Evolutionary conservation across 2,888 invertebrate genomes (phyloP).

Genomic region (Agapostemon virescens): DNA sequence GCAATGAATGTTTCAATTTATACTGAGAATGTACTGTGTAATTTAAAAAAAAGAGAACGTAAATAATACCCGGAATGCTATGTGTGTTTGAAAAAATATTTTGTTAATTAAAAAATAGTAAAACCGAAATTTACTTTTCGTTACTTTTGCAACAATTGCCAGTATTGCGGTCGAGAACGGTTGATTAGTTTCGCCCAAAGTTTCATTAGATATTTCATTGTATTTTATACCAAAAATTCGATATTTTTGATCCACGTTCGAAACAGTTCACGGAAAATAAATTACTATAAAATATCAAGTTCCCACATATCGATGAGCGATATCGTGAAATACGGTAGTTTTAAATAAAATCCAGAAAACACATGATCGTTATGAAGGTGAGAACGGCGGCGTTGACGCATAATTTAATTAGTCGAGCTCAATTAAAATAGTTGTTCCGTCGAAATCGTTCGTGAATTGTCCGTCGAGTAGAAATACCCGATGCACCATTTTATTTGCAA

Average conservation of each 20-base stretch:
- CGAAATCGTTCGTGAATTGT: conserved; percentile 29
- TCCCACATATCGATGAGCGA: not conserved
- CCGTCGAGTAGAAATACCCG: conserved; percentile 33
- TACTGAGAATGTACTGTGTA: not conserved
- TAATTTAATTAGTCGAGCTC: conserved; percentile 3
- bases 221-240: not conserved
- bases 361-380: not conserved
- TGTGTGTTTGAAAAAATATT: not conserved
- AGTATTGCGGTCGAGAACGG: not conserved
- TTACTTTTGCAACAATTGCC: not conserved
- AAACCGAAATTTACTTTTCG: not conserved
- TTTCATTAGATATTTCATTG: not conserved
- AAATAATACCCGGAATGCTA: not conserved
- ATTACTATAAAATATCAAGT: not conserved
- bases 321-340: not conserved
- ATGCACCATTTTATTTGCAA: conserved; percentile 48
- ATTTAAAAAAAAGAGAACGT: not conserved
- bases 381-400: not conserved
- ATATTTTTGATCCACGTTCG: not conserved
- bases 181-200: not conserved
- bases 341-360: not conserved
- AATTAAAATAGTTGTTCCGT: conserved; percentile 37
- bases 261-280: not conserved
- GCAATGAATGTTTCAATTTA: not conserved
- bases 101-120: not conserved